phyloP scores from a whole-genome alignment of 2,888 invertebrate species.

The Cephus pygmeus region DNA sequence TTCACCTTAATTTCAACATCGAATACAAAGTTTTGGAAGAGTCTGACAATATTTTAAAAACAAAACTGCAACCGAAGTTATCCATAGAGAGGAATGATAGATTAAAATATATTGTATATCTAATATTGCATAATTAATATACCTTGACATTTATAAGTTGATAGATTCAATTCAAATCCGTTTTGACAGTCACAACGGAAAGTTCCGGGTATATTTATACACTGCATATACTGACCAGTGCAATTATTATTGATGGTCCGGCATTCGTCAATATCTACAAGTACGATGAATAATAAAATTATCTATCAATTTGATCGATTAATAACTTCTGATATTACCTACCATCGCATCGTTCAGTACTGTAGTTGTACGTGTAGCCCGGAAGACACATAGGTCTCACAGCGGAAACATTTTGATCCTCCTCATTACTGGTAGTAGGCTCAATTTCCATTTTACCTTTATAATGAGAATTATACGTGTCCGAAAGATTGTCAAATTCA shows the following conservation, averaged over 20 bases:
- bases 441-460: not conserved
- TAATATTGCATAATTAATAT: not conserved
- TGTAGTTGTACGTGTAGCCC: conserved; percentile 70
- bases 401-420: not conserved
- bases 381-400: conserved; percentile 66
- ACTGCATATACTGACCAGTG: conserved; percentile 21
- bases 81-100: conserved; percentile 10
- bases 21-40: not conserved
- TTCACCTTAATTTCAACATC: not conserved
- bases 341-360: conserved; percentile 74
- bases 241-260: conserved; percentile 32
- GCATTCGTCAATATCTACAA: conserved; percentile 46
- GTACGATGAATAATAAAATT: not conserved
- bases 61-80: not conserved
- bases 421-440: not conserved
- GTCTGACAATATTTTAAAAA: not conserved
- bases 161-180: conserved; percentile 70
- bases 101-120: not conserved
- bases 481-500: conserved; percentile 15
- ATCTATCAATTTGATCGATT: not conserved
- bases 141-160: conserved; percentile 71
- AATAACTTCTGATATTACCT: conserved; percentile 18
- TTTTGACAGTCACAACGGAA: conserved; percentile 72
- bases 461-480: not conserved
- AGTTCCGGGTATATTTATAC: conserved; percentile 72